Percentiles rank a stretch among this genome's conserved stretches.
Conservation (phyloP, 2,113 vertebrate genomes). For the Anser cygnoides region DNA sequence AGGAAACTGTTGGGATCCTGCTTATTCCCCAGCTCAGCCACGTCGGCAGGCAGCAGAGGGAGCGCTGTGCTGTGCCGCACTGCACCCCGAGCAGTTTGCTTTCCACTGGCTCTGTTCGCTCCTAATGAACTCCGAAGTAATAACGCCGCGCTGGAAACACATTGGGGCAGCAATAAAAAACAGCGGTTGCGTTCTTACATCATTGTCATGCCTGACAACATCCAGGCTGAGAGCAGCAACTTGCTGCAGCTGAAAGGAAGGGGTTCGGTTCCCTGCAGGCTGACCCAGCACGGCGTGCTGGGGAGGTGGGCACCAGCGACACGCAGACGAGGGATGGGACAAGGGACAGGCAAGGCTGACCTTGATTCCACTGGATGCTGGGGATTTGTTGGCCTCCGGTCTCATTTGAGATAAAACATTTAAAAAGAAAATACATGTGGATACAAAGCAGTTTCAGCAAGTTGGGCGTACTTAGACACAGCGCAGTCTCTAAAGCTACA, state of each 20-base stretch:
- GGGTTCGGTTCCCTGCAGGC: background rate
- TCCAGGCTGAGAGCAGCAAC: background rate
- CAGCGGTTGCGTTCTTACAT: background rate
- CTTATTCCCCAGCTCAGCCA: background rate
- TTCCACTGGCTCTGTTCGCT: background rate
- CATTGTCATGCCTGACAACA: background rate
- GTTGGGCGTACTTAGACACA: background rate
- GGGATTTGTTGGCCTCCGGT: background rate
- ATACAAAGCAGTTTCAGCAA: background rate
- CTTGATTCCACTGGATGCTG: background rate
- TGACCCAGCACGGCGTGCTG: background rate
- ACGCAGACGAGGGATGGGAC: background rate
- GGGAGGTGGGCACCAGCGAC: background rate
- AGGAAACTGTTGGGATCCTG: background rate
- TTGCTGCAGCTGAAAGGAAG: background rate
- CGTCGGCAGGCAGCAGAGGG: background rate
- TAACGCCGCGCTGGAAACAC: background rate
- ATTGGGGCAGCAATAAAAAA: background rate
- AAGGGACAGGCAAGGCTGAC: background rate
- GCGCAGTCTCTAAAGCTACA: background rate
- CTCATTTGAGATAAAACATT: background rate
- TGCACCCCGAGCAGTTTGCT: background rate
- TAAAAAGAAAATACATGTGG: background rate
- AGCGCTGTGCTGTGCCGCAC: background rate
- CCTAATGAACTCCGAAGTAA: background rate